phyloP scores from a whole-genome alignment of 2,888 invertebrate genomes.

The Sisyra terminalis region DNA sequence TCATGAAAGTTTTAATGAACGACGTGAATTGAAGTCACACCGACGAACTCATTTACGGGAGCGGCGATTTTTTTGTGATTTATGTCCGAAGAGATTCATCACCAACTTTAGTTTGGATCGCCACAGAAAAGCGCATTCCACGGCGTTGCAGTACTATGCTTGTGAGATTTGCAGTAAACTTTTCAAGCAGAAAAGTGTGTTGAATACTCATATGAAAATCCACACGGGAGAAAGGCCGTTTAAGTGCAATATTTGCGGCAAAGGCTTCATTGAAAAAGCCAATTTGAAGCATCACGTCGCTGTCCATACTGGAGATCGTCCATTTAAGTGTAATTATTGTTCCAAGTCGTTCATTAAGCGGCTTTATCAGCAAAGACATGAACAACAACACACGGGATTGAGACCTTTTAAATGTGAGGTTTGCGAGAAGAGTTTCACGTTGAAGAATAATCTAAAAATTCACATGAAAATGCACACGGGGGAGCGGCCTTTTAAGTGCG shows the following conservation, averaged over 20 bases:
- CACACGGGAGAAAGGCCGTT: conserved; percentile 3
- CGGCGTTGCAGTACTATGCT: neutral
- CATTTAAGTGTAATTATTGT: conserved; percentile 4
- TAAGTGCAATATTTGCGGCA: conserved; percentile 3
- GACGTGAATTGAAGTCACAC: neutral
- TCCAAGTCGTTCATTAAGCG: conserved; percentile 2
- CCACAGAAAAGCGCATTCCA: conserved; percentile 3
- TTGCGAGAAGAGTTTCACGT: conserved; percentile 5
- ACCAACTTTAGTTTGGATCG: neutral
- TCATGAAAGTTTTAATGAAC: neutral
- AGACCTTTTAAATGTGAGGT: conserved; percentile 1
- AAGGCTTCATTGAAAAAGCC: neutral
- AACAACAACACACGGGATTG: conserved; percentile 1
- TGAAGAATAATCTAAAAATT: conserved; percentile 6
- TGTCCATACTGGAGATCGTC: conserved; percentile 2
- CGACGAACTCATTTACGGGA: neutral
- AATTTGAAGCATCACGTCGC: neutral
- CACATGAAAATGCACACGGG: conserved; percentile 5
- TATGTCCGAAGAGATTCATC: conserved; percentile 4
- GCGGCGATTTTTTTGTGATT: conserved; percentile 1
- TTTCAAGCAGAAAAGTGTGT: neutral
- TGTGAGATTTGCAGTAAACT: conserved; percentile 2
- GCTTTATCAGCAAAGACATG: conserved; percentile 2
- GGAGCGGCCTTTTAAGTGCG: conserved; percentile 2
- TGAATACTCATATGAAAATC: neutral